Evolutionary conservation across 2,888 invertebrate species (phyloP).

Genomic region (Andrena praecox): DNA sequence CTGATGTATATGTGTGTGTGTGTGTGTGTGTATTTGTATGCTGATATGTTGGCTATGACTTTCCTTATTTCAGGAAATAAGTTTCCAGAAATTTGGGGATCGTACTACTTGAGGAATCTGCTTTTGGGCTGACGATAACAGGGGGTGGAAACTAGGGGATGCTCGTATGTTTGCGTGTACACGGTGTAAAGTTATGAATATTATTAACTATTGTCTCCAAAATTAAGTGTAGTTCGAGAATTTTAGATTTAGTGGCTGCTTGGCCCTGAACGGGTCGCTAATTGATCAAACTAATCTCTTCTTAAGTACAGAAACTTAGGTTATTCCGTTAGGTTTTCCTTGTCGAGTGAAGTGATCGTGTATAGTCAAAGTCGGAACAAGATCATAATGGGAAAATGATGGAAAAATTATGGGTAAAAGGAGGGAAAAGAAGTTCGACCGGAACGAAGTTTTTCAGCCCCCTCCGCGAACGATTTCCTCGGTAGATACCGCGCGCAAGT

Average conservation of each 20-base stretch:
- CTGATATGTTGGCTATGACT: not conserved
- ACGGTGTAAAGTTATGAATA: not conserved
- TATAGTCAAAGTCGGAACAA: too few relatives aligned
- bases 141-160: not conserved
- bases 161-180: not conserved
- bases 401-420: too few relatives aligned
- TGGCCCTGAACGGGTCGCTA: too few relatives aligned
- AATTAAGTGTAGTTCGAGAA: not conserved
- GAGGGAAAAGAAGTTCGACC: too few relatives aligned
- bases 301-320: too few relatives aligned
- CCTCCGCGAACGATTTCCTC: not conserved
- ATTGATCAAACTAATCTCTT: too few relatives aligned
- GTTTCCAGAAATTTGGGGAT: slow-evolving; percentile 1
- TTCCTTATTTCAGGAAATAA: not conserved
- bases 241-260: not conserved
- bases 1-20: slow-evolving; percentile 23
- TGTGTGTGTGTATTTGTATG: slow-evolving; percentile 21
- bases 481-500: not conserved
- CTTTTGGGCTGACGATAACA: slow-evolving; percentile 2
- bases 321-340: too few relatives aligned
- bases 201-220: not conserved
- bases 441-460: too few relatives aligned
- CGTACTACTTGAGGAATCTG: slow-evolving; percentile 21
- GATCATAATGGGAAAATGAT: too few relatives aligned
- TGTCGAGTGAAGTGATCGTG: too few relatives aligned